Conservation (phyloP, 2,113 vertebrate species). For the Rhagologus leucostigma region DNA sequence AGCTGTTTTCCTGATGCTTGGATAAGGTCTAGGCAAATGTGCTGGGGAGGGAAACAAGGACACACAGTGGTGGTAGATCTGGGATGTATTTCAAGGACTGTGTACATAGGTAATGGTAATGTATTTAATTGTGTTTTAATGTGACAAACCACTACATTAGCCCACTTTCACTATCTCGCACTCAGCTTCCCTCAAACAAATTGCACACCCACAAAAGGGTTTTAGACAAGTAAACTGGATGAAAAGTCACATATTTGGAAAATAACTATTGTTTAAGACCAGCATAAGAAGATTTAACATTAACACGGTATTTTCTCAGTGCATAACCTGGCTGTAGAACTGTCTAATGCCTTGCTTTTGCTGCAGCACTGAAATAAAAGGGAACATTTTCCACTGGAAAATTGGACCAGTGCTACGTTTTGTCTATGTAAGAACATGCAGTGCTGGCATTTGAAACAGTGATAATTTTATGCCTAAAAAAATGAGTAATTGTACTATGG, state of each 20-base stretch:
- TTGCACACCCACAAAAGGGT: not conserved
- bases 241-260: not conserved
- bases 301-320: not conserved
- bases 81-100: not conserved
- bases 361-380: not conserved
- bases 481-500: not conserved
- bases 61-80: not conserved
- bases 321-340: not conserved
- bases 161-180: not conserved
- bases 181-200: not conserved
- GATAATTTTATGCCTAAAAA: constrained; percentile 23
- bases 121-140: not conserved
- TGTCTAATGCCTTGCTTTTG: not conserved
- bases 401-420: not conserved
- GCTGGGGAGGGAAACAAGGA: not conserved
- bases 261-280: not conserved
- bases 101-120: not conserved
- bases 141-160: not conserved
- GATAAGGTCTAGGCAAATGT: not conserved
- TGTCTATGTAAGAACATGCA: not conserved
- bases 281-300: not conserved
- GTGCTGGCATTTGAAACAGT: not conserved
- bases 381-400: not conserved
- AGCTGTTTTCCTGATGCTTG: not conserved
- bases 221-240: not conserved